phyloP scores from a whole-genome alignment of 2,888 invertebrate genomes.

The Muschampia plurimacula region DNA sequence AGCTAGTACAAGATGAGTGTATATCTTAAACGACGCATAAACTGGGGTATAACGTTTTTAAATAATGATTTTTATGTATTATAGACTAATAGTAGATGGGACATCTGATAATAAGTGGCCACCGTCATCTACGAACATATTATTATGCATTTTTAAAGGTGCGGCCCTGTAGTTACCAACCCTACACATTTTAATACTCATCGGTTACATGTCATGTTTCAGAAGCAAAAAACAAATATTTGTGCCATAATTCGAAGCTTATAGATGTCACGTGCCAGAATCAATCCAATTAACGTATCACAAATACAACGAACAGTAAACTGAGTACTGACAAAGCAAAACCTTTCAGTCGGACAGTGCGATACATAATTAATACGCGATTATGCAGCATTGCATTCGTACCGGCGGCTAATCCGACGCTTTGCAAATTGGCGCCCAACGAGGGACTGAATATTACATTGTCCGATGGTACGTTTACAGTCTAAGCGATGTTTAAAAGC shows the following conservation, averaged over 20 bases:
- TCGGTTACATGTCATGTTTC: neutral
- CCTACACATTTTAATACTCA: neutral
- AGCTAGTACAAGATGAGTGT: no score
- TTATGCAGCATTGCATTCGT: slow-evolving; percentile 34
- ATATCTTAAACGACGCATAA: no score
- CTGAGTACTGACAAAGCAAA: slow-evolving; percentile 10
- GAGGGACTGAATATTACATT: slow-evolving; percentile 45
- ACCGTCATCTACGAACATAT: no score
- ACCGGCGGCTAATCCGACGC: slow-evolving; percentile 45
- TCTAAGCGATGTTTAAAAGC: slow-evolving; percentile 1
- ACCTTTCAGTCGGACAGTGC: slow-evolving; percentile 31
- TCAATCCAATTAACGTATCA: slow-evolving; percentile 1
- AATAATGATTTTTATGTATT: no score
- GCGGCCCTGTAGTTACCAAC: neutral
- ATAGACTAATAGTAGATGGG: no score
- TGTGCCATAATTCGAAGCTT: neutral
- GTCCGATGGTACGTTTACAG: slow-evolving; percentile 17
- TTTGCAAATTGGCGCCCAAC: slow-evolving; percentile 56
- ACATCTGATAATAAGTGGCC: no score
- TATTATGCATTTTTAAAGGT: no score
- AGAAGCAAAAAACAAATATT: neutral
- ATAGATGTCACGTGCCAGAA: slow-evolving; percentile 4
- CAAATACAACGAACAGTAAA: slow-evolving; percentile 13
- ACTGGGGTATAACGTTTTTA: no score
- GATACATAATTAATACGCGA: slow-evolving; percentile 32